Evolutionary conservation across 2,113 vertebrate genomes (phyloP), one percentile per base, ranked within the genome.

Genomic region (Speoplatyrhinus poulsoni): DNA sequence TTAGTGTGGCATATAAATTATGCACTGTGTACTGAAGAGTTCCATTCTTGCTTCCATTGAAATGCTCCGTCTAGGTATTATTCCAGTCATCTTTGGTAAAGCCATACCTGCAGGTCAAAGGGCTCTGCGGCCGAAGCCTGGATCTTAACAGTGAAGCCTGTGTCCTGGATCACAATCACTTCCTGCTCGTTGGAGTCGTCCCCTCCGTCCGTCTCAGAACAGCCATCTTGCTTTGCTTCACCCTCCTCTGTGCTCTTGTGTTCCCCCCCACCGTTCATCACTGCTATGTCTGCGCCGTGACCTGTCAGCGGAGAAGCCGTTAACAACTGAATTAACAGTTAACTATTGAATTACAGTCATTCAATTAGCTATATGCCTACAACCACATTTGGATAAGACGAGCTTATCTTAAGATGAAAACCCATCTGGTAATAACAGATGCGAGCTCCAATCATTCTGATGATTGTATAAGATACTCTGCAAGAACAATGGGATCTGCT

Each of bases 131-230:
- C 96, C 0, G 97, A 96, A 0, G 94, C 96, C 68, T 96, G 95
- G 82, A 99, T 96, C 93, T 97, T 99, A 70, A 99, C 96, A 0
- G 94, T 97, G 82, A 99, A 99, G 71, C 98, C 98, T 0, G 97
- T 99, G 88, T 99, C 98, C 92, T 99, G 98, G 79, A 99, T 99
- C 77, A 99, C 98, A 4, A 99, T 99, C 82, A 99, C 97, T 84
- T 99, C 98, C 88, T 99, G 97, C 76, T 98, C 98, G 0, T 95
- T 95, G 4, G 93, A 90, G 5, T 98, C 96, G 0, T 99, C 98
- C 6, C 87, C 90, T 0, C 85, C 84, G 1, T 96, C 95, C 0
- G 80, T 46, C 62, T 96, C 94, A 2, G 92, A 85, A 0, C 90
- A 90, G 26, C 92, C 94, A 0, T 96, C 95, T 84, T 95, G 94